These are phyloP conservation scores for Nannobrachium achirus DNA, from an alignment of 2,113 vertebrate genomes.

Conservation along the genomic window DNA sequence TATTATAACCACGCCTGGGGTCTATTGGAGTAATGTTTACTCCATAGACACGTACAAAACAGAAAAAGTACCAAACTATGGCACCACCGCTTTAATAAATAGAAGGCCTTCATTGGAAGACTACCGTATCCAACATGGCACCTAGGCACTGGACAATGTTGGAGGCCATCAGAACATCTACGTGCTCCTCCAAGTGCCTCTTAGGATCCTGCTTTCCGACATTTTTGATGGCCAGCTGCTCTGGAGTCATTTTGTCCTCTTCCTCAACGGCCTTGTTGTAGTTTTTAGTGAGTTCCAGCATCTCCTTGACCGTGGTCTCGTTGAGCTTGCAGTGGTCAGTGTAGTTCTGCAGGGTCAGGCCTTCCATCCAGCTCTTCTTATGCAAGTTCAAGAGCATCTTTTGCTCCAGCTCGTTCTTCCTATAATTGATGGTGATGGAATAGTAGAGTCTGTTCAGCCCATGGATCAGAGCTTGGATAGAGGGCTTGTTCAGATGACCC, in stretches of 20 bases:
- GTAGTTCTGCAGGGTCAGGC: conserved; percentile 85
- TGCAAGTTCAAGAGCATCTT: conserved; percentile 99
- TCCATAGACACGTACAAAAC: no score
- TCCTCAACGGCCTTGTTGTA: conserved; percentile 99
- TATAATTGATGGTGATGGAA: conserved; percentile 99
- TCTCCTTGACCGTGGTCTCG: conserved; percentile 98
- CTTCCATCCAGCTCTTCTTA: conserved; percentile 94
- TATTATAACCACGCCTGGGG: no score
- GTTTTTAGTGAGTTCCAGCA: conserved; percentile 98
- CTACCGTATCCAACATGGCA: conserved; percentile 98
- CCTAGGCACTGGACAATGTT: conserved; percentile 99
- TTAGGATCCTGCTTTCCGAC: conserved; percentile 99
- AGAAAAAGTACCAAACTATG: no score
- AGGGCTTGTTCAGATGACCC: conserved; percentile 91
- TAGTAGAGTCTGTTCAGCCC: conserved; percentile 99
- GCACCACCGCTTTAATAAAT: conserved; percentile 57
- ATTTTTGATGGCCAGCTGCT: conserved; percentile 99
- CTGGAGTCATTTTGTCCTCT: conserved; percentile 99
- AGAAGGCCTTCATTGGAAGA: conserved; percentile 89
- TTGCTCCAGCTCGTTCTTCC: conserved; percentile 98
- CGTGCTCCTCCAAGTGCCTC: conserved; percentile 98
- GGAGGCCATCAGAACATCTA: conserved; percentile 98
- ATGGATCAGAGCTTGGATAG: conserved; percentile 98
- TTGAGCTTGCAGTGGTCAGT: conserved; percentile 99
- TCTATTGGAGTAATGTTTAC: no score